Conservation (phyloP, 2,888 invertebrate genomes). For the Drosophila ustulata region DNA sequence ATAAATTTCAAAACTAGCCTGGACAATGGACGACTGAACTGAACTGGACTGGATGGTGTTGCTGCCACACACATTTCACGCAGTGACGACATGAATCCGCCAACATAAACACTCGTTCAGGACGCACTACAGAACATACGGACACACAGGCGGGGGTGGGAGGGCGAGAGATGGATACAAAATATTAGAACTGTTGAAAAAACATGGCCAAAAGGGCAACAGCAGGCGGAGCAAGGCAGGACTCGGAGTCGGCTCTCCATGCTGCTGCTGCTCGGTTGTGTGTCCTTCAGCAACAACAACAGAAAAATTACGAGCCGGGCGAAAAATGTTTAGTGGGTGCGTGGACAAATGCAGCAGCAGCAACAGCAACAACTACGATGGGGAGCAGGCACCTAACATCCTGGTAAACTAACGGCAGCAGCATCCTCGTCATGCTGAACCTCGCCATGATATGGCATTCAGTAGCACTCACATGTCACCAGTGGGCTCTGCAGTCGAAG, state of each 20-base stretch:
- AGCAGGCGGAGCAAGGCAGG: constrained; percentile 26
- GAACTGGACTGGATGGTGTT: constrained; percentile 5
- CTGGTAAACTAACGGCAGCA: constrained; percentile 24
- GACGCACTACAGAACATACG: constrained; percentile 43
- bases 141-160: constrained; percentile 21
- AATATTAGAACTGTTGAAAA: constrained; percentile 60
- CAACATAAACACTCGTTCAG: constrained; percentile 75
- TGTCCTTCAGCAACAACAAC: constrained; percentile 23
- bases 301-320: constrained; percentile 34
- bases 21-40: constrained; percentile 18
- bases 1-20: constrained; percentile 80
- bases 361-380: constrained; percentile 27
- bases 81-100: constrained; percentile 81
- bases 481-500: constrained; percentile 27
- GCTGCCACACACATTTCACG: constrained; percentile 74
- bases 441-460: constrained; percentile 72
- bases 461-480: constrained; percentile 66
- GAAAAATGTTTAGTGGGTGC: constrained; percentile 66
- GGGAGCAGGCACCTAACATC: constrained; percentile 32
- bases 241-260: constrained; percentile 31
- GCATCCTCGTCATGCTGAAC: constrained; percentile 48
- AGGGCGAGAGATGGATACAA: constrained; percentile 53
- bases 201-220: constrained; percentile 63
- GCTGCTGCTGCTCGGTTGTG: constrained; percentile 6
- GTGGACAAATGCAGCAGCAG: constrained; percentile 58